Conservation (phyloP, 1,140 invertebrate species). For the Meteorus sp. region DNA sequence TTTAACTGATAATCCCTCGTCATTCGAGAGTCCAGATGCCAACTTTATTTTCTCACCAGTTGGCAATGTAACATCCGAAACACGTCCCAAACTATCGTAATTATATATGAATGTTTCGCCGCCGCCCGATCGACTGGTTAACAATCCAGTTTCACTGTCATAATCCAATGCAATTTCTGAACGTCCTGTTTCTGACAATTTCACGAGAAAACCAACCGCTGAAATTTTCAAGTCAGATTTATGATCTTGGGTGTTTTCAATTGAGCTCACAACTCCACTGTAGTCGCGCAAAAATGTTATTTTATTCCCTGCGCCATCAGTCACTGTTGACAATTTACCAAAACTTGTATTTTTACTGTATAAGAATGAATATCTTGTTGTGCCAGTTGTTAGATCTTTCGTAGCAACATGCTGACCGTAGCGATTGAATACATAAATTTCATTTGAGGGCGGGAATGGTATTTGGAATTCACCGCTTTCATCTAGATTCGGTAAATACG, state of each 20-base stretch:
- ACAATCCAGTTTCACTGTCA: conserved; percentile 76
- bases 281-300: conserved; percentile 90
- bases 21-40: conserved; percentile 71
- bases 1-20: conserved; percentile 74
- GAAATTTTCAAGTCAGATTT: conserved; percentile 88
- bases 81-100: conserved; percentile 84
- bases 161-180: conserved; percentile 84
- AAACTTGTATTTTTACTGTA: conserved; percentile 97
- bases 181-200: conserved; percentile 77
- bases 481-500: conserved; percentile 86
- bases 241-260: conserved; percentile 91
- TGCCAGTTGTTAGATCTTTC: conserved; percentile 88
- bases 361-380: conserved; percentile 90
- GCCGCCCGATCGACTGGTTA: conserved; percentile 78
- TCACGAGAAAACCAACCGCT: conserved; percentile 81
- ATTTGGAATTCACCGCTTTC: conserved; percentile 92
- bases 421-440: conserved; percentile 92
- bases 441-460: conserved; percentile 85
- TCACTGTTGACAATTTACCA: conserved; percentile 89
- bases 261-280: conserved; percentile 85
- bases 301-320: conserved; percentile 91
- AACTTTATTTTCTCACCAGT: conserved; percentile 86
- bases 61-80: conserved; percentile 81
- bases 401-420: conserved; percentile 95
- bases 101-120: conserved; percentile 87